These are phyloP conservation scores for Enhydra lutris DNA, from an alignment of 2,113 vertebrate genomes.

Conservation along the genomic window DNA sequence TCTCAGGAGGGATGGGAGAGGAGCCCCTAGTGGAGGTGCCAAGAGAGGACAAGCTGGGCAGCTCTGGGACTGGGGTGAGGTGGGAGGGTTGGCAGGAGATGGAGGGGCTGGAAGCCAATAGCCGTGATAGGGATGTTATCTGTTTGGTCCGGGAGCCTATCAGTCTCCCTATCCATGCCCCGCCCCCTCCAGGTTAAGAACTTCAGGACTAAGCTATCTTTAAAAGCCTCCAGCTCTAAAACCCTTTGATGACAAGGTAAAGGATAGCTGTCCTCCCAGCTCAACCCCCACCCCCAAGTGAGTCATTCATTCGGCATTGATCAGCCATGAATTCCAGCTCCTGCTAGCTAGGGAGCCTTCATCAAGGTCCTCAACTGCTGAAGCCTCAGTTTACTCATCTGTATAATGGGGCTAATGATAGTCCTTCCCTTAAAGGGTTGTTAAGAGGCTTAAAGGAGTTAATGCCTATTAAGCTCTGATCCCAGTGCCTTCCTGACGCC, in stretches of 20 bases:
- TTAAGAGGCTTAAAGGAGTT: neutral
- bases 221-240: neutral
- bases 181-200: neutral
- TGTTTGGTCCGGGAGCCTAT: neutral
- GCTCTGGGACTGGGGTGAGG: neutral
- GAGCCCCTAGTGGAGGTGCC: neutral
- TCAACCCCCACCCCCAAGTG: no score
- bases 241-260: neutral
- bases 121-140: neutral
- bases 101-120: neutral
- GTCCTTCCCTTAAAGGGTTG: neutral
- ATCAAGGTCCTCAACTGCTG: neutral
- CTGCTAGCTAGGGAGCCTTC: neutral
- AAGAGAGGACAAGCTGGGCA: neutral
- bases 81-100: neutral
- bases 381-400: constrained; percentile 17
- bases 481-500: neutral
- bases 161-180: neutral
- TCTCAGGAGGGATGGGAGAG: neutral
- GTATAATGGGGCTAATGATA: neutral
- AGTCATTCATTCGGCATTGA: neutral
- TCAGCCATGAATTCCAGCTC: neutral
- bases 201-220: neutral
- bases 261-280: neutral
- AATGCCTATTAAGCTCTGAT: neutral